Base-by-base conservation (phyloP, 2,113 vertebrate species). In the Odocoileus virginianus region DNA sequence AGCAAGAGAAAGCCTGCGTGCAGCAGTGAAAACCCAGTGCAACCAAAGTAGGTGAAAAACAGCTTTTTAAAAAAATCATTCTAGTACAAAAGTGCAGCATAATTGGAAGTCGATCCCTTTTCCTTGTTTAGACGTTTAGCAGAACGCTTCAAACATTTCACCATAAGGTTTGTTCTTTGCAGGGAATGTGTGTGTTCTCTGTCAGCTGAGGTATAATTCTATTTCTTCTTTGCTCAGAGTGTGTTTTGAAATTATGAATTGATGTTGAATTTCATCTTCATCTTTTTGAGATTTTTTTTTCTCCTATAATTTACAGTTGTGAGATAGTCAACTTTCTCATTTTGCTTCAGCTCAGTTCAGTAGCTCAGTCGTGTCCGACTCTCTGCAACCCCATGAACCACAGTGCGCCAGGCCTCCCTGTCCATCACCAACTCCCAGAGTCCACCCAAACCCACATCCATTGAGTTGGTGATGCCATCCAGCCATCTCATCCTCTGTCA, bases 201-300 rank as follows among this genome's bases (percentile, higher is more conserved):
- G 11, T 40, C 52, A 28, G 28, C 7, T 78, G 76, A 57, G 28
- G 36, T 71, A 43, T 6, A 36, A 3, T 33, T 95, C 43, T 43
- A 19, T 52, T 76, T 14, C 50, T 74, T 71, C 40, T 43, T 91
- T 89, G 36, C 30, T 89, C 16, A 57, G 57, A 71, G 9, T 83
- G 19, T 58, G 27, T 83, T 47, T 96, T 94, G 54, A 93, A 94
- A 76, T 87, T 58, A 58, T 15, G 15, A 52, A 30, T 23, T 71
- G 16, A 43, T 87, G 84, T 71, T 8, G 1, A 60, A 60, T 67
- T 89, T 36, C 45, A 81, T 57, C 23, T 45, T 87, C 50, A 57
- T 23, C 33, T 52, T 76, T 55, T 50, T 54, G 50, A 79, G 43
- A 81, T 28, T 45, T 79, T 76, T 47, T 79, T 87, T 78, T 36